Base-by-base conservation (phyloP, 2,888 invertebrate genomes). In the Mesodorylaimus sp. region DNA sequence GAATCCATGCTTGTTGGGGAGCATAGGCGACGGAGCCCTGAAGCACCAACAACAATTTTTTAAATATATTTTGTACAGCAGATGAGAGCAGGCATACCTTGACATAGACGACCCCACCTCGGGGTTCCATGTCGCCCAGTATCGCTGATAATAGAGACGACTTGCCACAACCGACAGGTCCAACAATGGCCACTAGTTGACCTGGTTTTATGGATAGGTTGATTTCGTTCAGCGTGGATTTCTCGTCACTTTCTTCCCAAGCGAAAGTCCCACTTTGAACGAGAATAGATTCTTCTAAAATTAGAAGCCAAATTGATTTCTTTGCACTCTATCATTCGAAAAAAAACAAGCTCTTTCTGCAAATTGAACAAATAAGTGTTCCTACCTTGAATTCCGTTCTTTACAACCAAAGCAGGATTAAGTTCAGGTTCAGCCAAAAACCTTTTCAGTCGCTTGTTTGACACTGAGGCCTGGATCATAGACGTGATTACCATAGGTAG, bases 381-480 rank as follows among this genome's bases (percentile, higher is more conserved):
- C n/a, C n/a, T n/a, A n/a, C n/a, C n/a, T n/a, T n/a, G n/a, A n/a
- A n/a, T n/a, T n/a, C n/a, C n/a, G n/a, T n/a, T n/a, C n/a, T n/a
- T n/a, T n/a, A n/a, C n/a, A n/a, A n/a, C n/a, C n/a, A n/a, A n/a
- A n/a, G n/a, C n/a, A n/a, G n/a, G n/a, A n/a, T n/a, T n/a, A n/a
- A n/a, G n/a, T n/a, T n/a, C n/a, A n/a, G n/a, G n/a, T n/a, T n/a
- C n/a, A n/a, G n/a, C n/a, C 78, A 93, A 79, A 70, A 87, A 93
- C 65, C 80, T 81, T 68, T 87, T 85, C 59, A 93, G 79, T 68
- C 93, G 77, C 63, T 81, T 79, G 53, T 91, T 78, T 55, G 91
- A 91, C 44, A 93, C 91, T 61, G 77, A 76, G 5, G 84, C 81
- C 83, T 85, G 44, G 10, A 43, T 27, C 10, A 43, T 13, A 7